Evolutionary conservation across 2,113 vertebrate species (phyloP), one percentile per base, ranked within the genome.

Genomic region (Chrysochloris asiatica): DNA sequence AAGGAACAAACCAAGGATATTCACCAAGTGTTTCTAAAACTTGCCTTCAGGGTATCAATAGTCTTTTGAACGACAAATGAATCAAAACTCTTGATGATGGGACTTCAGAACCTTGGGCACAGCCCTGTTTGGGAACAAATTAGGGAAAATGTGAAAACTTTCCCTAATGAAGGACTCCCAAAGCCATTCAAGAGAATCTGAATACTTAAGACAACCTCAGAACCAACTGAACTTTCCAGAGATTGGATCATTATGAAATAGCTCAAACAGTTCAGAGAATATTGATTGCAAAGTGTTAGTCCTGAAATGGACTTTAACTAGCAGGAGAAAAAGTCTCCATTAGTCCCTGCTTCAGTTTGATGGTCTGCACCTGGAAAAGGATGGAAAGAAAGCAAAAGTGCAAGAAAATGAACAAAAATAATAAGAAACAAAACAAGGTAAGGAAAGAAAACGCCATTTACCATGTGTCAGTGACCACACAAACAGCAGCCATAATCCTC

Each of bases 1-100:
- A 78, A 92, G 88, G 43, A 93, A 94, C n/a, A 95, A 92, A 92
- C 92, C 88, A 84, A 52, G 41, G 52, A 95, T 94, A 94, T 93
- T 83, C 75, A 67, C 83, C 45, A 78, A 96, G 93, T 84, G 83
- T 86, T 78, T 94, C 95, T 73, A 75, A 94, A 94, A 82, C 85
- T 84, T 69, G 67, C 77, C 93, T 83, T 92, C 45, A 10, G 88
- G 94, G 80, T 90, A 94, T 38, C 95, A 95, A 91, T 9, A 86
- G 59, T 63, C 76, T 83, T 94, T 79, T 93, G 86, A 96, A 84
- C 82, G 92, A 90, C 89, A 82, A 86, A 90, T 77, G 76, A 95
- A 94, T 90, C 88, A 93, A 95, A 90, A 86, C 36, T 48, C 92
- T 67, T 63, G 54, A 83, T 36, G 78, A 65, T 30, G 63, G 72